phyloP scores from a whole-genome alignment of 2,797 vertebrate genomes.

The Picus viridis region DNA sequence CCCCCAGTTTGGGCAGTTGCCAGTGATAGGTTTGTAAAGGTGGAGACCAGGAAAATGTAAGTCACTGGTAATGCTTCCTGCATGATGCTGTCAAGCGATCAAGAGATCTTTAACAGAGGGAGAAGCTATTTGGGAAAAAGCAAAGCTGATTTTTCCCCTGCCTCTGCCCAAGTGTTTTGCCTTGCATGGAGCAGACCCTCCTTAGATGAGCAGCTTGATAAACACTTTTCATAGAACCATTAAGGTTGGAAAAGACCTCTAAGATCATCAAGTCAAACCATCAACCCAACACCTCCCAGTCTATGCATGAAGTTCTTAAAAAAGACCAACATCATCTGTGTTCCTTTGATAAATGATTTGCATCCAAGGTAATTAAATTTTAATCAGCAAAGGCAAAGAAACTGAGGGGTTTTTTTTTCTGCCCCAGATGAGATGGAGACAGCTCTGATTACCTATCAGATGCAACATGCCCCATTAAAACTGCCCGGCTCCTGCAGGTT shows the following conservation, averaged over 20 bases:
- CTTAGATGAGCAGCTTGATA: not conserved
- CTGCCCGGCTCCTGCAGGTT: not conserved
- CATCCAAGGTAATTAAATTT: conserved; percentile 20
- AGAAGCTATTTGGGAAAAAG: not conserved
- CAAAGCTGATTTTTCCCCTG: not conserved
- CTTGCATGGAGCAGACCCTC: not conserved
- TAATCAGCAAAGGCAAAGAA: conserved; percentile 9
- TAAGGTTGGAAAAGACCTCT: too few relatives aligned
- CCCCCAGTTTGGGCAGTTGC: not conserved
- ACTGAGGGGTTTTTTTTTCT: not conserved
- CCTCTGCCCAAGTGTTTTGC: not conserved
- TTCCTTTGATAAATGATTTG: conserved; percentile 23
- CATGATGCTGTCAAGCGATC: not conserved
- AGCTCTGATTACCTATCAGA: not conserved
- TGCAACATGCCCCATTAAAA: not conserved
- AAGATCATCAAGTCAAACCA: too few relatives aligned
- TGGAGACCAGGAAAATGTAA: not conserved
- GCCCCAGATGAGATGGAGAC: not conserved
- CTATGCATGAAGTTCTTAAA: not conserved
- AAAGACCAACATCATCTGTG: not conserved
- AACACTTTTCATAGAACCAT: not conserved
- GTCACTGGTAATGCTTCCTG: not conserved
- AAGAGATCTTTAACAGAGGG: not conserved
- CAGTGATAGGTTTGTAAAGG: not conserved
- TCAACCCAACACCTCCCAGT: not conserved